A percentile compares a stretch with the other conserved stretches of the same genome.
Conservation (phyloP, 2,113 vertebrate species). For the Echinops telfairi region DNA sequence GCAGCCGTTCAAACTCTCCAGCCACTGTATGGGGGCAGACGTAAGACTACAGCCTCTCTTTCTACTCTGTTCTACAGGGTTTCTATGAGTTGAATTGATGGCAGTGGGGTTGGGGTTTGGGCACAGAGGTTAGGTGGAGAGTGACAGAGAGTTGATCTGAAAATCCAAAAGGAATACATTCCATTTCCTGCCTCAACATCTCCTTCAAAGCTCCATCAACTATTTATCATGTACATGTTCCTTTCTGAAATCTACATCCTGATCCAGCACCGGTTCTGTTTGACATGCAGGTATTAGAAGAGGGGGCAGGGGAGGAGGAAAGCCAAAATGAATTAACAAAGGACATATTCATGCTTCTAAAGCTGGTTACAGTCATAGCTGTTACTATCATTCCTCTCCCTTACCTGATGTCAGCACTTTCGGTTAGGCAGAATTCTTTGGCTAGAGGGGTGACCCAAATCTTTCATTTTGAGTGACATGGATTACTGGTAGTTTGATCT, state of each 20-base stretch:
- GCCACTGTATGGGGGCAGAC: neutral
- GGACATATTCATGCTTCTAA: neutral
- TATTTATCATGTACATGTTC: neutral
- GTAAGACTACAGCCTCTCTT: neutral
- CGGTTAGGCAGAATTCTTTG: neutral
- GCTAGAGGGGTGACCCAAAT: neutral
- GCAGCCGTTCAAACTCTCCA: too few species aligned
- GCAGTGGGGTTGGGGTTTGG: neutral
- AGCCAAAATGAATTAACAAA: neutral
- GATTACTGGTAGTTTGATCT: neutral
- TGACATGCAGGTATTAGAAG: neutral
- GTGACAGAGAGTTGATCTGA: neutral
- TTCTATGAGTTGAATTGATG: too few species aligned
- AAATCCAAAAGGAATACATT: neutral
- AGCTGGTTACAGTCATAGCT: neutral
- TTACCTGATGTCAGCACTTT: neutral
- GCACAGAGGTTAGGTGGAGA: neutral
- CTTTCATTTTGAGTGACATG: neutral
- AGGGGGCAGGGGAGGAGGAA: neutral
- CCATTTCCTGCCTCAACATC: neutral
- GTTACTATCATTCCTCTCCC: neutral
- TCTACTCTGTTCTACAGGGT: too few species aligned
- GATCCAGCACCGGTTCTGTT: neutral
- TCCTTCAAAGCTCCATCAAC: neutral
- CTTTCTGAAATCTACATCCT: slow-evolving; percentile 27